These are phyloP conservation scores for Mesorhabditis spiculigera DNA, from an alignment of 2,888 invertebrate genomes.

Conservation along the genomic window DNA sequence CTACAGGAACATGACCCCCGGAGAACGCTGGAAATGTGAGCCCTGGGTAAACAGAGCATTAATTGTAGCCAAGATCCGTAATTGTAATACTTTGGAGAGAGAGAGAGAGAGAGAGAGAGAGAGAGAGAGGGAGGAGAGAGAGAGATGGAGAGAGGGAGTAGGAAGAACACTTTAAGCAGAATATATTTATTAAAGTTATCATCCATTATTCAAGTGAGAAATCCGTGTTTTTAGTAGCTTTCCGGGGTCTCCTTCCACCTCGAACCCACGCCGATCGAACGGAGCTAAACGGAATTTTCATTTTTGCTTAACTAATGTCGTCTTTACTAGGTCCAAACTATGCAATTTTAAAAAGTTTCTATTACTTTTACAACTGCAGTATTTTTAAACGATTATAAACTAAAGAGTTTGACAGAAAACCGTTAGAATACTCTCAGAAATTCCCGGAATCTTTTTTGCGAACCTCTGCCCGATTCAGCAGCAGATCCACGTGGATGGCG, in stretches of 20 bases:
- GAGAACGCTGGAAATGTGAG: too few relatives aligned
- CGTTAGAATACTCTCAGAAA: neutral
- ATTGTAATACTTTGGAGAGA: too few relatives aligned
- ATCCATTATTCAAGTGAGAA: too few relatives aligned
- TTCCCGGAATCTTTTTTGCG: neutral
- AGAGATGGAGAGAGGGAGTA: too few relatives aligned
- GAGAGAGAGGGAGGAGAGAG: too few relatives aligned
- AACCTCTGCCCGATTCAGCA: conserved; percentile 38
- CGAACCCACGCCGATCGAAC: neutral
- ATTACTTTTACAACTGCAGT: neutral
- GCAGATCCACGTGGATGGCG: conserved; percentile 42
- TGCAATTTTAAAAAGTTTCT: neutral
- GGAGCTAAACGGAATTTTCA: neutral
- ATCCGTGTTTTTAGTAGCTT: neutral
- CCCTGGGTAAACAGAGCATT: too few relatives aligned
- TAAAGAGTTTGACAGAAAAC: neutral
- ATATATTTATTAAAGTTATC: too few relatives aligned
- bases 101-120: too few relatives aligned
- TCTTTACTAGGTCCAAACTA: neutral
- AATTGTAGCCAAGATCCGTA: too few relatives aligned
- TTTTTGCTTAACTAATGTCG: neutral
- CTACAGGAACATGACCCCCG: too few relatives aligned
- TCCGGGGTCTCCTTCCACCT: neutral
- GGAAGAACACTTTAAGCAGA: too few relatives aligned
- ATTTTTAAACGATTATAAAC: neutral